Base-by-base conservation (phyloP, 2,797 vertebrate genomes). In the Cirrhinus molitorella region DNA sequence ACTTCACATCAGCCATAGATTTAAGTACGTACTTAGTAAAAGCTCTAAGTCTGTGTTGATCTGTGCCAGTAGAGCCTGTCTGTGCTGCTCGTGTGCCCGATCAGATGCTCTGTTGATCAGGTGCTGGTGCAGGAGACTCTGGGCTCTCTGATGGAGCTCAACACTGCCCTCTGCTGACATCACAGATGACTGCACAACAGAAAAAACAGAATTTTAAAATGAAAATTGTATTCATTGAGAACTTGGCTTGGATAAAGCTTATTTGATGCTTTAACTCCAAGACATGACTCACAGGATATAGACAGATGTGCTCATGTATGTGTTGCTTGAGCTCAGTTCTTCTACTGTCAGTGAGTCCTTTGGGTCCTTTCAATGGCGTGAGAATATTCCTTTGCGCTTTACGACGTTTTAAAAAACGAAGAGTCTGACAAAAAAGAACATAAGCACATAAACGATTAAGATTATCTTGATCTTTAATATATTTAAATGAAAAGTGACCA, bases 31-130 rank as follows among this genome's bases (percentile, higher is more conserved):
- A 97, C 96, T 95, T 87, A 93, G 94, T 84, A 97, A 89, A 75
- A 96, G 95, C 86, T 96, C 95, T 85, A 97, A 88, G 85, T 97
- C 95, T 0, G 97, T 98, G 95, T 94, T 96, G 90, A 97, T 95
- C 91, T 96, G 96, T 82, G 95, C 96, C 85, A 97, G 94, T 59
- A 98, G 91, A 0, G 96, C 91, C 67, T 96, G 93, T 85, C 92
- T 94, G 86, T 94, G 94, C 85, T 95, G 95, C 0, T 94, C 92
- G 31, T 92, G 92, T 87, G 92, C 93, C 80, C 89, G 92, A 83
- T 94, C 91, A 61, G 93, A 78, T 1, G 87, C 93, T 87, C 93
- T 95, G 67, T 89, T 92, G 91, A 94, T 89, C 81, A 97, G 92
- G 89, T 95, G 96, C 21, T 94, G 92, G 8, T 91, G 92, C 80